These are phyloP conservation scores for Tetragonisca angustula DNA, from an alignment of 2,888 invertebrate species.

Conservation along the genomic window DNA sequence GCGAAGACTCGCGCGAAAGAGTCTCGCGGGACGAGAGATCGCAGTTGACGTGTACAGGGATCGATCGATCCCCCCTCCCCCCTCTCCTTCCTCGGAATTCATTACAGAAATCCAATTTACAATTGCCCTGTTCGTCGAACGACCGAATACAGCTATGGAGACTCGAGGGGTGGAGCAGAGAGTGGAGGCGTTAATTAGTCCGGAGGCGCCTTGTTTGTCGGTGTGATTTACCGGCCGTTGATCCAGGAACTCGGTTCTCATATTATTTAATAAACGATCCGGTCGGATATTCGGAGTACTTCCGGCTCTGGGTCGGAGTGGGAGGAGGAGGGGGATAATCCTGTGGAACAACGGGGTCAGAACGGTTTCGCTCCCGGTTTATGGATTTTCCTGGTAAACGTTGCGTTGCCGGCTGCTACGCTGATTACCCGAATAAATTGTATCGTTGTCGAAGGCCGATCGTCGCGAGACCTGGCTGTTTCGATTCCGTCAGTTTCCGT, in stretches of 20 bases:
- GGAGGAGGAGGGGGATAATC: constrained; percentile 22
- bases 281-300: constrained; percentile 53
- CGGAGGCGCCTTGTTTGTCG: constrained; percentile 53
- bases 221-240: constrained; percentile 61
- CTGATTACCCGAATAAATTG: constrained; percentile 61
- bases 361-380: constrained; percentile 36
- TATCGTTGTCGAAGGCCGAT: constrained; percentile 56
- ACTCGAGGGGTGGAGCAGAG: not conserved
- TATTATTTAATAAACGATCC: constrained; percentile 70
- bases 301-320: constrained; percentile 16
- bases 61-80: constrained; percentile 18
- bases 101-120: constrained; percentile 48
- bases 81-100: constrained; percentile 25
- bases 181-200: constrained; percentile 51
- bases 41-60: not conserved
- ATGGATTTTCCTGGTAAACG: constrained; percentile 62
- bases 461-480: constrained; percentile 28
- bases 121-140: constrained; percentile 38
- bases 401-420: constrained; percentile 32
- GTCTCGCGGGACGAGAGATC: not conserved
- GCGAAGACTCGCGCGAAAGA: not conserved
- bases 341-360: constrained; percentile 25
- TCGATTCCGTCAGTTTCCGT: not conserved
- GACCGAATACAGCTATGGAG: constrained; percentile 23
- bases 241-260: constrained; percentile 52